Evolutionary conservation across 2,113 vertebrate species (phyloP), one percentile per base, ranked within the genome.

Genomic region (Isichthys henryi): DNA sequence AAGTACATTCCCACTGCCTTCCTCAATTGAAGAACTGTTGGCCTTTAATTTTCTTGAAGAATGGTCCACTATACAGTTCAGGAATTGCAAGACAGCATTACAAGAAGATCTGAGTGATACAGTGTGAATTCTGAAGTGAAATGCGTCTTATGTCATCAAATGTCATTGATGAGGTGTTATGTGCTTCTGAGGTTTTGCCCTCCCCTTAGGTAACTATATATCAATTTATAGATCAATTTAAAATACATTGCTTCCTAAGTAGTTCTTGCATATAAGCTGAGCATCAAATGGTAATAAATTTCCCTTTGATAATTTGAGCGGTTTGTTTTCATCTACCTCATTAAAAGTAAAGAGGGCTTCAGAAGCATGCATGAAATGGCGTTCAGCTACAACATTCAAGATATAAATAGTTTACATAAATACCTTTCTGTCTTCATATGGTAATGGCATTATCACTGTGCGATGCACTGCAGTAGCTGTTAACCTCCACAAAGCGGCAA

Each of bases 401-500:
- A 82, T 91, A 90, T 92, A 85, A 92, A 91, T 90, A 91, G 89
- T 87, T 91, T 48, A 90, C 86, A 90, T 89, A 90, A 90, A 92
- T 91, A 87, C 88, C 74, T 89, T 85, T 50, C 50, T 56, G 35
- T 88, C 74, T 46, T 84, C 43, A 3, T 84, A 5, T 48, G 45
- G 82, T 84, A 84, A 46, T 43, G 43, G 11, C 7, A 80, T 3
- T 80, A 53, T 74, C 43, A 15, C 74, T 15, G 11, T 86, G 82
- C 21, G 23, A 70, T 50, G 49, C 35, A 53, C 39, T 91, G 95
- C 90, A 91, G 58, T 93, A 89, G n/a, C 92, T 90, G 15, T 21
- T 43, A 58, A 1, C 43, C 19, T 90, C 95, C 95, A 95, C 95
- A 90, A 0, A 92, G 95, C 77, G 95, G 94, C 94, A 88, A 87